Evolutionary conservation across 2,797 vertebrate species (phyloP).

Genomic region (Malacoraja senta): DNA sequence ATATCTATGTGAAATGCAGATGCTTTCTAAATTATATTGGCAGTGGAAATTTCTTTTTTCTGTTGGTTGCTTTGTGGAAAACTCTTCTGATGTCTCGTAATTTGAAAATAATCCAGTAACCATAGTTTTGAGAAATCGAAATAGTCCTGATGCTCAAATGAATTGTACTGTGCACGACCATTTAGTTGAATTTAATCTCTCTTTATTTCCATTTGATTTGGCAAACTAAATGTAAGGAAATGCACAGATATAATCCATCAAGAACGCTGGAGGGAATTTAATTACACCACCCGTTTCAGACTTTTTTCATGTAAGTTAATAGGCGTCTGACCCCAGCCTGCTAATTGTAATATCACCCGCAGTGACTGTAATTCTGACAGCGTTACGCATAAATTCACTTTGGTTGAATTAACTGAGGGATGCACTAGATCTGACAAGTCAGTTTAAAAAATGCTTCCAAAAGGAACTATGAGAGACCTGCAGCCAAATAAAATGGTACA

Average conservation of each 20-base stretch:
- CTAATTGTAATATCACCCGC: slow-evolving; percentile 35
- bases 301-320: slow-evolving; percentile 31
- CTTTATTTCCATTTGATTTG: slow-evolving; percentile 13
- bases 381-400: slow-evolving; percentile 1
- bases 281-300: not conserved
- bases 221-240: slow-evolving; percentile 32
- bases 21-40: not conserved
- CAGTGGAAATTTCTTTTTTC: not conserved
- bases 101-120: slow-evolving; percentile 14
- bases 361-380: slow-evolving; percentile 31
- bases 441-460: not conserved
- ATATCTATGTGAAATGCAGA: not conserved
- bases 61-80: not conserved
- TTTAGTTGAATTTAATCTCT: slow-evolving; percentile 13
- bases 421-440: slow-evolving; percentile 3
- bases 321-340: slow-evolving; percentile 29
- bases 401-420: slow-evolving; percentile 6
- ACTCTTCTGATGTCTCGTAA: not conserved
- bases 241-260: slow-evolving; percentile 28
- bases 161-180: not conserved
- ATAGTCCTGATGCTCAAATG: not conserved
- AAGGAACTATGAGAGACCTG: not conserved
- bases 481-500: not conserved
- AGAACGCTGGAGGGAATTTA: slow-evolving; percentile 27
- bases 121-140: not conserved